Conservation (phyloP, 1,140 invertebrate species). For the Batillaria attramentaria region DNA sequence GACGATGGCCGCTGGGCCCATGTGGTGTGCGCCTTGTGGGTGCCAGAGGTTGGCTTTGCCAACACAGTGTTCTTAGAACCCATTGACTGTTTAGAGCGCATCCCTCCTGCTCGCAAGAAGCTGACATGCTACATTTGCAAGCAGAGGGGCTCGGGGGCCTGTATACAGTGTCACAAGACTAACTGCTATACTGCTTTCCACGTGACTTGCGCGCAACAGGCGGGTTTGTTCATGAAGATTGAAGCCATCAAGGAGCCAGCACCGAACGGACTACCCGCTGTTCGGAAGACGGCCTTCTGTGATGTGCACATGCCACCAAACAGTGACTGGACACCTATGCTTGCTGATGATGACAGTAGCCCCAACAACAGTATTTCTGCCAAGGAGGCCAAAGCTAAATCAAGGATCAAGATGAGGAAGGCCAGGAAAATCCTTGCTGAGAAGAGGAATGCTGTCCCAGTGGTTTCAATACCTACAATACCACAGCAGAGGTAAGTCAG, state of each 20-base stretch:
- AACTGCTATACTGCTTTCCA: slow-evolving; percentile 99
- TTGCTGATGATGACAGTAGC: slow-evolving; percentile 61
- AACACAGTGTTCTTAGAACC: slow-evolving; percentile 94
- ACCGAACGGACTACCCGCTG: slow-evolving; percentile 74
- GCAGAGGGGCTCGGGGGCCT: slow-evolving; percentile 92
- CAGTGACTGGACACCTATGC: slow-evolving; percentile 60
- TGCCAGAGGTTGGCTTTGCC: slow-evolving; percentile 98
- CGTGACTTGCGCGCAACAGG: slow-evolving; percentile 98
- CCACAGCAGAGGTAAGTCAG: slow-evolving; percentile 81
- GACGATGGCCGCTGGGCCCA: slow-evolving; percentile 97
- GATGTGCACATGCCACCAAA: slow-evolving; percentile 89
- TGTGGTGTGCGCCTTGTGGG: slow-evolving; percentile 98
- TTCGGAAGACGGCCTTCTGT: slow-evolving; percentile 96
- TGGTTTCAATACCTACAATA: slow-evolving; percentile 94
- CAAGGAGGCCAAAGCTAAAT: slow-evolving; percentile 75
- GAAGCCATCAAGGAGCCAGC: slow-evolving; percentile 76
- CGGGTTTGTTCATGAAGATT: slow-evolving; percentile 96
- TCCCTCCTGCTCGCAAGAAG: slow-evolving; percentile 95
- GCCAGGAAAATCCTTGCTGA: slow-evolving; percentile 85
- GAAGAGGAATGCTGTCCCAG: slow-evolving; percentile 89
- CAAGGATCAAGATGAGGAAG: slow-evolving; percentile 82
- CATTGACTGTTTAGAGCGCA: slow-evolving; percentile 95
- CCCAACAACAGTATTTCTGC: slow-evolving; percentile 66
- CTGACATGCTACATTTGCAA: slow-evolving; percentile 97
- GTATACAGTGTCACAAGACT: slow-evolving; percentile 97